Percentiles rank a stretch among this genome's conserved stretches.
Conservation (phyloP, 2,113 vertebrate genomes). For the Bos javanicus region DNA sequence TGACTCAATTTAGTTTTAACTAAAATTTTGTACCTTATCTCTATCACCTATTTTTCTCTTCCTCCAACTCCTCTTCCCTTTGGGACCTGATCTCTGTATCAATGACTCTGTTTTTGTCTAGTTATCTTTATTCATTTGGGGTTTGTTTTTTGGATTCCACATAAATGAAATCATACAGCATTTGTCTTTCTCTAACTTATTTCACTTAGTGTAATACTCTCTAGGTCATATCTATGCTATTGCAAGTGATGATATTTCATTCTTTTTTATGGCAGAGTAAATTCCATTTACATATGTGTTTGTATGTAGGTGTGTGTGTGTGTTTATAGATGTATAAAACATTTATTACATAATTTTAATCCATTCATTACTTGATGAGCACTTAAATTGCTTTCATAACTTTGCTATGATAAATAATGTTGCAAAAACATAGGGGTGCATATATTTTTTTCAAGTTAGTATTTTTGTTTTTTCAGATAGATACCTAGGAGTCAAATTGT, state of each 20-base stretch:
- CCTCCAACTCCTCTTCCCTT: neutral
- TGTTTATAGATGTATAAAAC: neutral
- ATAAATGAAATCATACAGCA: neutral
- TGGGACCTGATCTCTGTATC: neutral
- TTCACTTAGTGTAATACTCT: neutral
- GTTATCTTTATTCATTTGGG: neutral
- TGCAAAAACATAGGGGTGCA: neutral
- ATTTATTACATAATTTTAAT: neutral
- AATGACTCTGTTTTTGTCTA: neutral
- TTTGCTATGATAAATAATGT: neutral
- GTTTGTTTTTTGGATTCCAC: neutral
- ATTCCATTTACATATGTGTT: neutral
- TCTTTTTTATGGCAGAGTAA: neutral
- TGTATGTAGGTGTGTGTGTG: neutral
- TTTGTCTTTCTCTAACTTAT: neutral
- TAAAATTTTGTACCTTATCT: neutral
- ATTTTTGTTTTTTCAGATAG: neutral
- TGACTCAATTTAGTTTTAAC: neutral
- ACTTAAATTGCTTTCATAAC: neutral
- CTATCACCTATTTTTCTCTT: neutral
- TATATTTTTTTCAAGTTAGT: neutral
- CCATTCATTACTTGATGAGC: neutral
- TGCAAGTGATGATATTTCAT: neutral
- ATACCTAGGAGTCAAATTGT: neutral
- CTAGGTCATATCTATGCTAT: neutral